Evolutionary conservation across 1,140 invertebrate species (phyloP), one percentile per base, ranked within the genome.

Genomic region (Penaeus chinensis): DNA sequence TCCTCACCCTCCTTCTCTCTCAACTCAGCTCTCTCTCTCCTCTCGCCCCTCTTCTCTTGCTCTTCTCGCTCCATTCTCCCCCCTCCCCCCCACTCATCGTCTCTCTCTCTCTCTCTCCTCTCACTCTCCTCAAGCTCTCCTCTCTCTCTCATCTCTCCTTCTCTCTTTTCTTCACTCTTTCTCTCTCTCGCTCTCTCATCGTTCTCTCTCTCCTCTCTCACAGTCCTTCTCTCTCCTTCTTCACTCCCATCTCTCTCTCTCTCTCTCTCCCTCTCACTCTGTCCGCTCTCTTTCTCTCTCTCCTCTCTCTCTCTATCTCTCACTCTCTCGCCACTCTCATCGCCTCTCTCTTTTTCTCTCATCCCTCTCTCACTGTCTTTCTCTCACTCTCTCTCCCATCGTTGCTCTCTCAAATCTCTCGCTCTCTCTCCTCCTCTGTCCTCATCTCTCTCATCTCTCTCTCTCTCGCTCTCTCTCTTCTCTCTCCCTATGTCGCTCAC

Each of bases 281-380:
- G 27, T 22, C 65, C 16, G 0, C n/a, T 22, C 27, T 54, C 61
- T 8, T 62, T 2, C 24, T 63, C n/a, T 27, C n/a, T 62, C 61
- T 60, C 42, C 37, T 60, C 27, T 60, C 78, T 54, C 63, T 47
- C 24, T 27, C 78, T 27, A 61, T 54, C 78, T 18, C 78, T n/a
- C n/a, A n/a, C n/a, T 80, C 54, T 61, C 22, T 80, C 60, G 7
- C 7, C 22, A 27, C 66, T 62, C 42, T 62, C 79, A 32, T 37
- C 74, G 74, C 74, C 74, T 77, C 74, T 77, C 74, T 77, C 54
- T n/a, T 62, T 62, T 63, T 63, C 79, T n/a, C n/a, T n/a, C n/a
- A n/a, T n/a, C n/a, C n/a, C n/a, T n/a, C n/a, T n/a, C n/a, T n/a
- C n/a, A n/a, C n/a, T n/a, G n/a, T n/a, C n/a, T n/a, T n/a, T n/a